Base-by-base conservation (phyloP, 2,888 invertebrate species). In the Microctonus brassicae region DNA sequence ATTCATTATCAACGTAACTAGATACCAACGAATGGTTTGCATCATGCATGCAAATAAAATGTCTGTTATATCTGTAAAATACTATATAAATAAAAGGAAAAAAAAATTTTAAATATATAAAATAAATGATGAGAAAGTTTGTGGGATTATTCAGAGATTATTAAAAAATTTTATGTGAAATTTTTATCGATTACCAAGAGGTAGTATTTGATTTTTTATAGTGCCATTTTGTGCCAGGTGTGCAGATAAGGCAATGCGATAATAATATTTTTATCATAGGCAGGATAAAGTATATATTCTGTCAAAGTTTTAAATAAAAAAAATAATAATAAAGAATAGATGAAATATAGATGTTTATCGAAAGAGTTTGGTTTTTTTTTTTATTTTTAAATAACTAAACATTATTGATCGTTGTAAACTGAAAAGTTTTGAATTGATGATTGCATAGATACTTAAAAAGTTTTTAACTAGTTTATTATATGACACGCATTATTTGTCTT, bases 1-100 rank as follows among this genome's bases (percentile, higher is more conserved):
- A 70, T 70, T 52, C 64, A 70, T 70, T 70, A 64, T 36, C 24
- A 60, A 29, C 33, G 70, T 64, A 58, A 64, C 63, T 70, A 64
- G 47, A 64, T 42, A 39, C 69, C 39, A 39, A 11, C 29, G n/a
- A 55, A 63, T 39, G 39, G 39, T 20, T 47, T 55, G 63, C 26
- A 55, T 55, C 42, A 42, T 57, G 33, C 6, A 39, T 61, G 22
- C 17, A 47, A 7, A 47, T 29, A 29, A 5, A 29, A n/a, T n/a
- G n/a, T n/a, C n/a, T n/a, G n/a, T n/a, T n/a, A n/a, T n/a, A n/a
- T n/a, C n/a, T n/a, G n/a, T n/a, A n/a, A n/a, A n/a, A n/a, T n/a
- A n/a, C n/a, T n/a, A n/a, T n/a, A n/a, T n/a, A n/a, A n/a, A n/a
- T n/a, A n/a, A n/a, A n/a, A n/a, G n/a, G n/a, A n/a, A n/a, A n/a